phyloP scores from a whole-genome alignment of 1,140 invertebrate genomes.

The Lepidostoma basale region DNA sequence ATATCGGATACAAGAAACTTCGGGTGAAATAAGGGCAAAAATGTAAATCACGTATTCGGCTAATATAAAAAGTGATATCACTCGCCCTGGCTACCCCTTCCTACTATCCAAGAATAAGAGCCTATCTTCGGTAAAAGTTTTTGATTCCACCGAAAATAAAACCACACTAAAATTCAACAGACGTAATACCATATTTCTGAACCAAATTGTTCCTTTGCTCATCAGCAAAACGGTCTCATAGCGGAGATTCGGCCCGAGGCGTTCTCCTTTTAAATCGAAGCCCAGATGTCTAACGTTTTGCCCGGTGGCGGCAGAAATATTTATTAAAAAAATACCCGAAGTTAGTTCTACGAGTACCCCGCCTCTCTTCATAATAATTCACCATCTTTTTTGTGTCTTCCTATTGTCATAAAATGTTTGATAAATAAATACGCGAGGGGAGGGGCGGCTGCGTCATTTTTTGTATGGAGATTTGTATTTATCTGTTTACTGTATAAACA shows the following conservation, averaged over 20 bases:
- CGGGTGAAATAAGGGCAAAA: too few relatives aligned
- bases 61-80: too few relatives aligned
- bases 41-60: too few relatives aligned
- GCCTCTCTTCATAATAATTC: slow-evolving; percentile 21
- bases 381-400: slow-evolving; percentile 28
- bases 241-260: neutral
- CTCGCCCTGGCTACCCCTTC: too few relatives aligned
- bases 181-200: neutral
- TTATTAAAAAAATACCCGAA: slow-evolving; percentile 11
- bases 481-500: slow-evolving; percentile 25
- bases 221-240: neutral
- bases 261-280: neutral
- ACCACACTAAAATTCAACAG: neutral
- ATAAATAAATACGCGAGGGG: slow-evolving; percentile 25
- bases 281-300: slow-evolving; percentile 1
- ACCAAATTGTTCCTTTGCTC: neutral
- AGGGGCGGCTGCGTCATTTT: slow-evolving; percentile 4
- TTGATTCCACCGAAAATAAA: neutral
- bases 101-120: too few relatives aligned
- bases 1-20: too few relatives aligned
- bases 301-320: slow-evolving; percentile 3
- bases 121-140: neutral
- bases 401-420: slow-evolving; percentile 31
- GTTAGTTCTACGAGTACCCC: slow-evolving; percentile 2
- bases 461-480: slow-evolving; percentile 23